A percentile compares a stretch with the other conserved stretches of the same genome.
These are phyloP conservation scores for Mesoclemmys tuberculata DNA, from an alignment of 2,113 vertebrate species.

Conservation along the genomic window DNA sequence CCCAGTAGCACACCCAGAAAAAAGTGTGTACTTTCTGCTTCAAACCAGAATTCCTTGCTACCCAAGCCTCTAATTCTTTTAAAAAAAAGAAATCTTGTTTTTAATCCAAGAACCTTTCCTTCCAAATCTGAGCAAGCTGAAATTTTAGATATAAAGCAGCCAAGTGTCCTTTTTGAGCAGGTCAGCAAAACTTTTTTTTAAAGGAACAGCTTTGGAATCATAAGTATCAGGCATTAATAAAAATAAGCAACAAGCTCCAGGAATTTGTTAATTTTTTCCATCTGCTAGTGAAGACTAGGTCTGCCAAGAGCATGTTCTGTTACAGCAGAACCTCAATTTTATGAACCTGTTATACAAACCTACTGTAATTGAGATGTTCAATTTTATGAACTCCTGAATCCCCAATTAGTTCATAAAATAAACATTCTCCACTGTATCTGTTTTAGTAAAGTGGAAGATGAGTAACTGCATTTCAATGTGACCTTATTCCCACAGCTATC, in stretches of 20 bases:
- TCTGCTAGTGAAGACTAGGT: slow-evolving; percentile 29
- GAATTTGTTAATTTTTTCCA: slow-evolving; percentile 55
- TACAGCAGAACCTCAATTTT: slow-evolving; percentile 13
- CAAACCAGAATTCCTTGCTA: background rate
- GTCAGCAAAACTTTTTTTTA: background rate
- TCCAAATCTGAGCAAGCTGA: background rate
- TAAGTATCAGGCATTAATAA: slow-evolving; percentile 53
- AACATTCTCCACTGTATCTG: background rate
- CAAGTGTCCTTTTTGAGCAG: background rate
- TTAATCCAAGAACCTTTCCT: background rate
- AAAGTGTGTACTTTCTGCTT: background rate
- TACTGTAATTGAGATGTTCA: background rate
- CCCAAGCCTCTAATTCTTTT: too few species aligned
- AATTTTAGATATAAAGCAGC: background rate
- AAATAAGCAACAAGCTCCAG: slow-evolving; percentile 55
- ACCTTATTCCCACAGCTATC: slow-evolving; percentile 16
- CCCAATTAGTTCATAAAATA: background rate
- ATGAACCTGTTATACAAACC: background rate
- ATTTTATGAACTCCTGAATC: background rate
- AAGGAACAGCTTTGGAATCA: background rate
- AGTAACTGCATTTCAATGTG: slow-evolving; percentile 17
- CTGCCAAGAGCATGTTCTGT: slow-evolving; percentile 60
- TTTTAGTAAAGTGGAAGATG: background rate
- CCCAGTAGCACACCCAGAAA: background rate
- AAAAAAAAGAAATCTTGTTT: background rate